A percentile compares a stretch with the other conserved stretches of the same genome.
These are phyloP conservation scores for Dynastes tityus DNA, from an alignment of 2,888 invertebrate species.

Conservation along the genomic window DNA sequence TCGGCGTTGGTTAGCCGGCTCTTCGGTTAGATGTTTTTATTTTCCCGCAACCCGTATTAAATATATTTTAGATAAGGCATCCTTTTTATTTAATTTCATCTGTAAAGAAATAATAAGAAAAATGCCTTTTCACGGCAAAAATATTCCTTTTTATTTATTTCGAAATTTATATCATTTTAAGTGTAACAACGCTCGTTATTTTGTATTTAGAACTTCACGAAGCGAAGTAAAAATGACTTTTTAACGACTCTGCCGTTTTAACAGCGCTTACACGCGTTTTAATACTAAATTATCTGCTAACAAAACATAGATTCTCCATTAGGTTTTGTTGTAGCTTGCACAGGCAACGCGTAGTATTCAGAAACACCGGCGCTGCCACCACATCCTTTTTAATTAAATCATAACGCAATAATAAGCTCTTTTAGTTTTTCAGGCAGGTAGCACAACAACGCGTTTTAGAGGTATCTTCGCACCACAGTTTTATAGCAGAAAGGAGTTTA, in stretches of 20 bases:
- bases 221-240: constrained; percentile 9
- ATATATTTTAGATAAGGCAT: too few species aligned
- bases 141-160: too few species aligned
- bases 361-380: not conserved
- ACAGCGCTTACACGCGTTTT: not conserved
- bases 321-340: not conserved
- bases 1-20: not conserved
- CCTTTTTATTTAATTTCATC: too few species aligned
- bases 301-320: constrained; percentile 12
- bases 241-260: constrained; percentile 10
- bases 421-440: constrained; percentile 1
- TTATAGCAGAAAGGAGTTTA: constrained; percentile 17
- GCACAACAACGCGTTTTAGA: not conserved
- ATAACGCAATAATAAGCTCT: constrained; percentile 28
- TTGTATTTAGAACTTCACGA: not conserved
- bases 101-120: too few species aligned
- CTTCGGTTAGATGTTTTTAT: constrained; percentile 10
- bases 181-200: not conserved
- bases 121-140: too few species aligned
- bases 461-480: not conserved
- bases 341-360: not conserved
- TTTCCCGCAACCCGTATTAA: not conserved
- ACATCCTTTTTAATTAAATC: constrained; percentile 31
- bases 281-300: constrained; percentile 21
- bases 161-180: too few species aligned